Conservation (phyloP, 2,888 invertebrate species). For the Hetaerina titia region DNA sequence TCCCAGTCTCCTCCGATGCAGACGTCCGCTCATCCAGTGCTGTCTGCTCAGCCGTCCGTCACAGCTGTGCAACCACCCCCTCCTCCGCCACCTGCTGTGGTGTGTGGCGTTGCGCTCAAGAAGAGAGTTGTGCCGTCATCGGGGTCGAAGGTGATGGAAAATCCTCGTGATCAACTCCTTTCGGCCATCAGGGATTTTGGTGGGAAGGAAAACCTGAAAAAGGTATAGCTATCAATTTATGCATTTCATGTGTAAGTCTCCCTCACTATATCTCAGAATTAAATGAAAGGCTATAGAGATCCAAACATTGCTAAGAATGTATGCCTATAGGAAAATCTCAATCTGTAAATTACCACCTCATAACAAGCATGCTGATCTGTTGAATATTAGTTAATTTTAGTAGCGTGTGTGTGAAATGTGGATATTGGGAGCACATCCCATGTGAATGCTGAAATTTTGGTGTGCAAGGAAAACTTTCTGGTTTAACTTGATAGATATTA, state of each 20-base stretch:
- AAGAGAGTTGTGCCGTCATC: conserved; percentile 69
- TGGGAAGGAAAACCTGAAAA: conserved; percentile 72
- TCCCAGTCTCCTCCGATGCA: background rate
- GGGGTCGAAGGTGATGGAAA: conserved; percentile 74
- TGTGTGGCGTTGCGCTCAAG: conserved; percentile 56
- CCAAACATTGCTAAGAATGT: background rate
- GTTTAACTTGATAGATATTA: too few species aligned
- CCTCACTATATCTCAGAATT: background rate
- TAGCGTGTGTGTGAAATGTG: background rate
- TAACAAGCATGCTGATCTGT: too few species aligned
- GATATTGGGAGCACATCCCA: background rate
- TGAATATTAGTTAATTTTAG: background rate
- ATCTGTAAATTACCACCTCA: too few species aligned
- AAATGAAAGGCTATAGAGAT: too few species aligned
- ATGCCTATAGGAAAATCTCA: background rate
- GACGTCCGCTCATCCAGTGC: background rate
- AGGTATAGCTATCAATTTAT: background rate
- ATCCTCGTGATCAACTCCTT: conserved; percentile 84
- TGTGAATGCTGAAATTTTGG: too few species aligned
- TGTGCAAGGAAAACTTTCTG: too few species aligned
- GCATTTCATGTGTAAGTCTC: background rate
- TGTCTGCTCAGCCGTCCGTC: background rate
- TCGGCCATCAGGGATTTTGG: conserved; percentile 87
- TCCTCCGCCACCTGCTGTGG: conserved; percentile 70
- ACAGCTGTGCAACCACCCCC: conserved; percentile 70